Base-by-base conservation (phyloP, 2,888 invertebrate genomes). In the Ganaspis brasiliensis region DNA sequence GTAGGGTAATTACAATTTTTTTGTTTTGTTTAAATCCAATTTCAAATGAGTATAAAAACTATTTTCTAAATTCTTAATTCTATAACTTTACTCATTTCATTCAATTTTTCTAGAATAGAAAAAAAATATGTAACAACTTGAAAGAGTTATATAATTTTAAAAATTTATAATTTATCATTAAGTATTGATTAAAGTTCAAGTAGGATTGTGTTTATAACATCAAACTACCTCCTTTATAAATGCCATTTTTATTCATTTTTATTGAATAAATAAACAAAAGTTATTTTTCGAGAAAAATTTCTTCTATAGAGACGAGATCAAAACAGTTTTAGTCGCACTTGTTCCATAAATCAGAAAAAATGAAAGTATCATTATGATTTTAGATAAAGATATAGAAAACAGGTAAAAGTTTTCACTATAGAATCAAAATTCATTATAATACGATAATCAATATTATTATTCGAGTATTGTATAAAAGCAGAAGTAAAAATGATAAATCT, bases 181-280 rank as follows among this genome's bases (percentile, higher is more conserved):
- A n/a, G n/a, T n/a, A n/a, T n/a, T n/a, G 12, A 35, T 61, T 0
- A 61, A 5, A 14, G 4, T 61, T 19, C 37, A 10, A 16, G 5
- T 63, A 2, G 0, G 16, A 52, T 24, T n/a, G 6, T 37, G 37
- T 14, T 19, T 0, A 63, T 6, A 21, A 40, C 21, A 40, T 40
- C 14, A 24, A 63, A 40, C 63, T 63, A 63, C 63, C 63, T 63
- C 63, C 63, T 21, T 21, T 63, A 8, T 21, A 2, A 40, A 21
- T 21, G 40, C 19, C 2, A 8, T 24, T 37, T 40, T 24, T 2
- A 21, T 21, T 21, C 8, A 12, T 8, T 19, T 37, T 49, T n/a
- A 52, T 16, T 49, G 8, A 52, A 52, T 19, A 5, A 49, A 49
- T n/a, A 12, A 12, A 5, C 16, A 8, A 52, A 19, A 52, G 8